These are phyloP conservation scores for Ancistrus triradiatus DNA, from an alignment of 2,113 vertebrate genomes.

Conservation along the genomic window DNA sequence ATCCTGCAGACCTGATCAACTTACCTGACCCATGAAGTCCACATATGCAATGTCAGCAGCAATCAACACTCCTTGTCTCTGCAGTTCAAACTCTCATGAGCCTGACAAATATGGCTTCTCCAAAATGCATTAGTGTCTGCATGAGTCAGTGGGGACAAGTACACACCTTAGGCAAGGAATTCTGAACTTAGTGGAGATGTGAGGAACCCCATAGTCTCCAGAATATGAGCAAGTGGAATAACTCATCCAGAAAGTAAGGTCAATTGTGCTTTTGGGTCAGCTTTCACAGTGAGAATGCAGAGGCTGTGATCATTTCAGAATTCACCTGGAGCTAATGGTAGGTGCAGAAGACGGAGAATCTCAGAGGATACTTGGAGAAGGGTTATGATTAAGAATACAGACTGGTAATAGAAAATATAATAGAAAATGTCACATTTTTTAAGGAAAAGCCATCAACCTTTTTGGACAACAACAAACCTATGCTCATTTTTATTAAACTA, in stretches of 20 bases:
- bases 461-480: too few relatives aligned
- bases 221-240: neutral
- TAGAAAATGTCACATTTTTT: too few relatives aligned
- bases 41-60: neutral
- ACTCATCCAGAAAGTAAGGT: neutral
- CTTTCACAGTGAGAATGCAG: neutral
- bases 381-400: too few relatives aligned
- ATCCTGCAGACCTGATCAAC: neutral
- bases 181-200: too few relatives aligned
- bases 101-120: too few relatives aligned
- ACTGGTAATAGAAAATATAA: too few relatives aligned
- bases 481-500: too few relatives aligned
- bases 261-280: too few relatives aligned
- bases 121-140: neutral
- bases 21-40: neutral
- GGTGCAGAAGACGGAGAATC: neutral
- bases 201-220: neutral
- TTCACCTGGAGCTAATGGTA: neutral
- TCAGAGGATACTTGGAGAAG: too few relatives aligned
- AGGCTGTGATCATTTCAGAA: neutral
- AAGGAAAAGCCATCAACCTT: too few relatives aligned
- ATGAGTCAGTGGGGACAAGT: neutral
- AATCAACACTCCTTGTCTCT: neutral
- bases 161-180: conserved; percentile 4
- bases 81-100: too few relatives aligned